Evolutionary conservation across 2,888 invertebrate species (phyloP).

Genomic region (Cephus rjabovi): DNA sequence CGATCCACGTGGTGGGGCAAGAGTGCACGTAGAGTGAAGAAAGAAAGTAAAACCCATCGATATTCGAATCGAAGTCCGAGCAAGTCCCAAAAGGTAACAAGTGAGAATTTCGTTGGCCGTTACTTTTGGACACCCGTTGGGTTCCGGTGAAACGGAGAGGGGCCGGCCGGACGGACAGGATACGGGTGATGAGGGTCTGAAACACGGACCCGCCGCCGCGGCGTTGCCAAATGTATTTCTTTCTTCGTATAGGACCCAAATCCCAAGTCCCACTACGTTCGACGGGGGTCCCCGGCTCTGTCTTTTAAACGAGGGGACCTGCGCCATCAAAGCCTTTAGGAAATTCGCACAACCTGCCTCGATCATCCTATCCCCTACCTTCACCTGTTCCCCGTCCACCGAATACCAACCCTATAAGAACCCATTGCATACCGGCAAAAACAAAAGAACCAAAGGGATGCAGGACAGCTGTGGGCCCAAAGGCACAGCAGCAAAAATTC

Average conservation of each 20-base stretch:
- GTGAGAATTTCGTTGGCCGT: not conserved
- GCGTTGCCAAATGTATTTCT: slow-evolving; percentile 25
- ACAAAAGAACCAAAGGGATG: not conserved
- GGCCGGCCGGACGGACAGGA: slow-evolving; percentile 21
- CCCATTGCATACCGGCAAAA: not conserved
- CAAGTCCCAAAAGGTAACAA: not conserved
- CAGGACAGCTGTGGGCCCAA: not conserved
- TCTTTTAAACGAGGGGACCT: not conserved
- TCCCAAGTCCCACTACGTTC: not conserved
- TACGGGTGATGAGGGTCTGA: slow-evolving; percentile 24
- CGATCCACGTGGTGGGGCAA: not conserved
- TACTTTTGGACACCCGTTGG: slow-evolving; percentile 4
- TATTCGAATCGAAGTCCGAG: not conserved
- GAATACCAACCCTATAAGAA: not conserved
- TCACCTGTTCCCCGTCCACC: not conserved
- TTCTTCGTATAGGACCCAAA: slow-evolving; percentile 11
- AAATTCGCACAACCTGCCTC: not conserved
- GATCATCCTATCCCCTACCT: not conserved
- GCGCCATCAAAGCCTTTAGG: not conserved
- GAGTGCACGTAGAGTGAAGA: not conserved
- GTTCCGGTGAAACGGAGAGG: slow-evolving; percentile 15
- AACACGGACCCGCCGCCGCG: slow-evolving; percentile 20
- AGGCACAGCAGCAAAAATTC: not conserved
- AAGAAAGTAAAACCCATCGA: not conserved
- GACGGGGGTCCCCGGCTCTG: not conserved